Percentiles rank a stretch among this genome's conserved stretches.
Conservation (phyloP, 2,113 vertebrate species). For the Hydrochoerus hydrochaeris region DNA sequence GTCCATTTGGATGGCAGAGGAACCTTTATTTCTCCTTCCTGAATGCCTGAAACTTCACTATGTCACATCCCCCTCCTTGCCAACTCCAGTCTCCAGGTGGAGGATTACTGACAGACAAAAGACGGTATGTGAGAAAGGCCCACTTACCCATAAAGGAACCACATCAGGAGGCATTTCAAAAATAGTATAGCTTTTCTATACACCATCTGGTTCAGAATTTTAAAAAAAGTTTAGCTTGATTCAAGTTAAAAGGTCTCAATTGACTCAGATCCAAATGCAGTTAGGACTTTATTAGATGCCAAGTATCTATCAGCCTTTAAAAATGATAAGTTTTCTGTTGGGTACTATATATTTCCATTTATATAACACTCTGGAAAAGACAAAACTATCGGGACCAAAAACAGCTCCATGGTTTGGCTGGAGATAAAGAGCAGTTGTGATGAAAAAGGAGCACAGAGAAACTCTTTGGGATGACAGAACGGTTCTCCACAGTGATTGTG, state of each 20-base stretch:
- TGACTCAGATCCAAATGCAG: slow-evolving; percentile 5
- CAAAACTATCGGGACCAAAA: neutral
- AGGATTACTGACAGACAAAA: neutral
- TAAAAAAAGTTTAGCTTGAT: slow-evolving; percentile 29
- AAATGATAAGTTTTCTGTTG: slow-evolving; percentile 31
- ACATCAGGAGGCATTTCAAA: slow-evolving; percentile 28
- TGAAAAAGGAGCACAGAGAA: neutral
- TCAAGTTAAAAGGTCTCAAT: neutral
- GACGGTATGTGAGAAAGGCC: slow-evolving; percentile 13
- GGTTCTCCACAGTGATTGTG: neutral
- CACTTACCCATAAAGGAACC: neutral
- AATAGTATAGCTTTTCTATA: neutral
- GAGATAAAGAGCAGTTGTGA: neutral
- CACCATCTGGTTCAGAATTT: slow-evolving; percentile 16
- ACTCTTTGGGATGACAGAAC: neutral
- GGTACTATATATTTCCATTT: neutral
- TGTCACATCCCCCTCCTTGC: neutral
- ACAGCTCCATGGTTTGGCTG: neutral
- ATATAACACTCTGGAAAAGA: slow-evolving; percentile 11
- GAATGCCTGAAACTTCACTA: neutral
- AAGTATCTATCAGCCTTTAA: neutral
- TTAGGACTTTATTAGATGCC: slow-evolving; percentile 42
- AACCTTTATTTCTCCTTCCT: neutral
- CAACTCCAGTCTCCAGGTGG: neutral
- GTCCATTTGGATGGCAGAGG: neutral